Conservation (phyloP, 2,797 vertebrate genomes). For the Prionace glauca region DNA sequence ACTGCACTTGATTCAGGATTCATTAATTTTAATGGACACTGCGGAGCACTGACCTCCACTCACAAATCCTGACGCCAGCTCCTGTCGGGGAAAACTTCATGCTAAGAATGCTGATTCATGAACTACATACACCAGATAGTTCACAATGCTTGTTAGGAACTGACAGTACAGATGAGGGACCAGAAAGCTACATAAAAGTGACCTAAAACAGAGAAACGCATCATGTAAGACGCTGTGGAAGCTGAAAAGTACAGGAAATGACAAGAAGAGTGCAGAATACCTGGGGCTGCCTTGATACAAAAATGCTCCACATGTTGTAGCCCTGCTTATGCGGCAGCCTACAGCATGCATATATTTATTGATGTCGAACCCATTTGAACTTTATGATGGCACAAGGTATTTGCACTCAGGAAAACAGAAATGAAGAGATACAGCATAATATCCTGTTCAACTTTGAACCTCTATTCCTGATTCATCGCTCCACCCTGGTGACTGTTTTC, state of each 20-base stretch:
- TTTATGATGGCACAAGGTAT: background rate
- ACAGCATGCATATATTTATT: background rate
- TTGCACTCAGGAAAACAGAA: background rate
- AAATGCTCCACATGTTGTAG: background rate
- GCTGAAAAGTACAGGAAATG: background rate
- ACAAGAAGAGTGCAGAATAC: background rate
- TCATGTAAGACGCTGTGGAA: background rate
- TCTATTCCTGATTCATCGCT: background rate
- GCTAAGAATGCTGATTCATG: background rate
- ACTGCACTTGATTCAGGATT: background rate
- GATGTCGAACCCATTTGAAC: background rate
- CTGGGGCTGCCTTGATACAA: background rate
- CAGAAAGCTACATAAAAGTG: background rate
- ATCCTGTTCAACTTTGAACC: background rate
- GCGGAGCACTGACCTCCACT: background rate
- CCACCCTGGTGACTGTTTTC: background rate
- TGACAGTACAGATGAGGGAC: background rate
- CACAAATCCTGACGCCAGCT: background rate
- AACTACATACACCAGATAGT: background rate
- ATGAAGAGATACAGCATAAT: background rate
- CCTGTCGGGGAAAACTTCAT: background rate
- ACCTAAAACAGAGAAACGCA: background rate
- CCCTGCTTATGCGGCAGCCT: background rate
- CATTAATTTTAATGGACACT: background rate
- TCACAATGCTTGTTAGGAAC: background rate